Evolutionary conservation across 92 coral and sea anemone genomes (phyloP), one percentile per base, ranked within the genome.

Genomic region (Epizoanthus scotinus): DNA sequence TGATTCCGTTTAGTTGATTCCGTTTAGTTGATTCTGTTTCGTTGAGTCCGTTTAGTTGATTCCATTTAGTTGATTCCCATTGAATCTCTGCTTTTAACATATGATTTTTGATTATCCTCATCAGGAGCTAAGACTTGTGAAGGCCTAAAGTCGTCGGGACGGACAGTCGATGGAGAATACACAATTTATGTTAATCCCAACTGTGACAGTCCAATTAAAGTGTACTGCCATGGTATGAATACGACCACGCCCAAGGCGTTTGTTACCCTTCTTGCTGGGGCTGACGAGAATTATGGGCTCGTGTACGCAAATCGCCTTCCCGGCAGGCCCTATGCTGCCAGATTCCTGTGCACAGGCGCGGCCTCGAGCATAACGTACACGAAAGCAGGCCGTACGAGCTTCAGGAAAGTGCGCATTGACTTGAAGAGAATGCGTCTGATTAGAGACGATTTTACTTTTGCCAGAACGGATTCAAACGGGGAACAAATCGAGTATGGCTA

Each of bases 161-260:
- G 85, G 53, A 92, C 91, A 0, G 90, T 84, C 0, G 96, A 96
- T 64, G 99, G 99, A 7, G 95, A 94, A 69, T 96, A 96, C 83
- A 73, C 73, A 40, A 79, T 96, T 26, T 92, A 96, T 85, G 82
- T 90, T 21, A 88, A 91, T 84, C 36, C 89, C 59, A 90, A 82
- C 83, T 96, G 99, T 56, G 85, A 89, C 74, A 78, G 85, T 0
- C 99, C 99, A 1, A 74, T 96, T 25, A 91, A 86, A 63, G 97
- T 96, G 8, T 96, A 93, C 89, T 96, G 99, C 64, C 90, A 91
- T 71, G 98, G 93, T 50, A 93, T 96, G 93, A 91, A 91, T 78
- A 93, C 98, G 20, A 88, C 88, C 20, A 57, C 83, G 1, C 98
- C 99, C 5, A 91, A 87, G 53, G 99, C 94, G 38, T 96, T 82